Conservation (phyloP, 2,113 vertebrate species). For the Galeopterus variegatus region DNA sequence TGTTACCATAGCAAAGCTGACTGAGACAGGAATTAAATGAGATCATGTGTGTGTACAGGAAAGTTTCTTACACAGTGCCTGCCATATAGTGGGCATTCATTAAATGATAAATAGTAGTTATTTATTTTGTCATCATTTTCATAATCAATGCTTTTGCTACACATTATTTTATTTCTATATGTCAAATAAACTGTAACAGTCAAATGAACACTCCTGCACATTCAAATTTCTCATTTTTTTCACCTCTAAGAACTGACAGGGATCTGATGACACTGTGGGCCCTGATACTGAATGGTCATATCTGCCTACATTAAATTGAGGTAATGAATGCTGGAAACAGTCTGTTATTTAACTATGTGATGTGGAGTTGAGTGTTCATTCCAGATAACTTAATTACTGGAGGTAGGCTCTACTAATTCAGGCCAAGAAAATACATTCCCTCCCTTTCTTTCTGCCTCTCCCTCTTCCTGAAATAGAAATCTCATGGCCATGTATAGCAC, state of each 20-base stretch:
- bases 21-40: neutral
- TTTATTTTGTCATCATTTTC: slow-evolving; percentile 22
- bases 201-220: neutral
- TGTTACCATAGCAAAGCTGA: neutral
- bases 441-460: neutral
- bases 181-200: slow-evolving; percentile 34
- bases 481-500: neutral
- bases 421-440: slow-evolving; percentile 29
- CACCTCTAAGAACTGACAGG: neutral
- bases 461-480: slow-evolving; percentile 47
- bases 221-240: slow-evolving; percentile 7
- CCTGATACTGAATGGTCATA: neutral
- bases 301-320: slow-evolving; percentile 38
- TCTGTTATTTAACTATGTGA: slow-evolving; percentile 9
- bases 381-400: slow-evolving; percentile 49
- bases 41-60: neutral
- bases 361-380: slow-evolving; percentile 41
- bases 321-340: neutral
- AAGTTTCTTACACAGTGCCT: neutral
- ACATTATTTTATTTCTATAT: slow-evolving; percentile 50
- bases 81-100: neutral
- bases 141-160: slow-evolving; percentile 20
- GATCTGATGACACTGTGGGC: slow-evolving; percentile 12
- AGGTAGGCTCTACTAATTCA: slow-evolving; percentile 46
- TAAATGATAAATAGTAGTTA: neutral